Percentiles rank a stretch among this genome's conserved stretches.
These are phyloP conservation scores for Irena cyanogastra DNA, from an alignment of 2,113 vertebrate genomes.

Conservation along the genomic window DNA sequence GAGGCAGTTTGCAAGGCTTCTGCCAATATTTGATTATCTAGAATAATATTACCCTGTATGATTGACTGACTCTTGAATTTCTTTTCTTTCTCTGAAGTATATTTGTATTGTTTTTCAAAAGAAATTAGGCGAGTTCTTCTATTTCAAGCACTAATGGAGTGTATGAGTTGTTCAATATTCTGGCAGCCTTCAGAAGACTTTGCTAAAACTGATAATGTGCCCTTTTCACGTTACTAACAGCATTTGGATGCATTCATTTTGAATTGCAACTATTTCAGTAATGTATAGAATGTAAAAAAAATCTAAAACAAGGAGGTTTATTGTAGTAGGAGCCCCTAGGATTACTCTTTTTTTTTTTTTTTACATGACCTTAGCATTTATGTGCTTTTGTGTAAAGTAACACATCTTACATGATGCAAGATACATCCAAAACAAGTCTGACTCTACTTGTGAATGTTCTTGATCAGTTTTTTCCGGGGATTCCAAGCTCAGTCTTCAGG, in stretches of 20 bases:
- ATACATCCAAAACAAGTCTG: neutral
- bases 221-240: fast-evolving
- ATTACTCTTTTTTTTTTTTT: neutral
- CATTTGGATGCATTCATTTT: neutral
- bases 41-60: neutral
- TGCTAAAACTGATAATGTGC: neutral
- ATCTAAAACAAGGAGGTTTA: neutral
- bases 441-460: neutral
- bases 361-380: neutral
- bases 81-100: neutral
- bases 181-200: neutral
- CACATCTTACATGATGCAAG: neutral
- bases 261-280: neutral
- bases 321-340: neutral
- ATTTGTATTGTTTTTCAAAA: neutral
- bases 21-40: neutral
- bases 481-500: neutral
- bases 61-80: neutral
- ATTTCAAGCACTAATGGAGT: neutral
- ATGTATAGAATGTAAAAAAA: neutral
- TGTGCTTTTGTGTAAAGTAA: neutral
- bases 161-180: neutral
- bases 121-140: neutral
- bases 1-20: neutral
- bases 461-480: neutral